Evolutionary conservation across 2,797 vertebrate species (phyloP).

Genomic region (Crossoptilon crossoptilon): DNA sequence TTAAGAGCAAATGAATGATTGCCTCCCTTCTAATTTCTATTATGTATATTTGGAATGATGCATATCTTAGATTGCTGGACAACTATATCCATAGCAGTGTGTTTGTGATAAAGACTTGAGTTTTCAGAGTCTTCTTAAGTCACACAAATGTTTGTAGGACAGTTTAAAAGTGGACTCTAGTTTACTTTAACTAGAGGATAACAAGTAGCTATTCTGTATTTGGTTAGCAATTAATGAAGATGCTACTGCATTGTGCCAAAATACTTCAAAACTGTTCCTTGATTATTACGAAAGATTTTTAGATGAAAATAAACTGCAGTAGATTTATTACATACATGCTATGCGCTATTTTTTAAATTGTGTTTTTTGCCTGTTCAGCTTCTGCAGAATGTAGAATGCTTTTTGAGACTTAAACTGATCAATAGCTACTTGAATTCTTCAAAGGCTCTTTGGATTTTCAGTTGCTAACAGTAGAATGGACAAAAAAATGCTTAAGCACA

Average conservation of each 20-base stretch:
- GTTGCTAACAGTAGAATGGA: conserved; percentile 32
- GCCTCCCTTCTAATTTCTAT: not conserved
- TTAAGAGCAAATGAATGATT: not conserved
- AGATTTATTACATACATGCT: not conserved
- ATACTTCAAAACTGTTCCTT: not conserved
- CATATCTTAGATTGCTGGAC: not conserved
- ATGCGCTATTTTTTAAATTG: not conserved
- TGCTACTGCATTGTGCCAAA: not conserved
- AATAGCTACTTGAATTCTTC: conserved; percentile 57
- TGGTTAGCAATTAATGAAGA: not conserved
- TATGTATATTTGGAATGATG: not conserved
- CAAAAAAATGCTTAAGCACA: not conserved
- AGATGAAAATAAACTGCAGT: not conserved
- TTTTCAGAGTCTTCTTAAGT: not conserved
- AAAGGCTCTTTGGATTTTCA: conserved; percentile 53
- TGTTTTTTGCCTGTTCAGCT: not conserved
- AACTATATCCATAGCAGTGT: not conserved
- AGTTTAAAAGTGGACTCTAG: not conserved
- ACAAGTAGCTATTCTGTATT: not conserved
- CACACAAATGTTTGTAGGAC: not conserved
- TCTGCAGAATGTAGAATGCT: conserved; percentile 3
- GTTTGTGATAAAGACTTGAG: not conserved
- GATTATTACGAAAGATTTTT: not conserved
- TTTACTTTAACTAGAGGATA: not conserved
- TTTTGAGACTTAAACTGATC: conserved; percentile 61